Base-by-base conservation (phyloP, 2,797 vertebrate species). In the Periparus ater region DNA sequence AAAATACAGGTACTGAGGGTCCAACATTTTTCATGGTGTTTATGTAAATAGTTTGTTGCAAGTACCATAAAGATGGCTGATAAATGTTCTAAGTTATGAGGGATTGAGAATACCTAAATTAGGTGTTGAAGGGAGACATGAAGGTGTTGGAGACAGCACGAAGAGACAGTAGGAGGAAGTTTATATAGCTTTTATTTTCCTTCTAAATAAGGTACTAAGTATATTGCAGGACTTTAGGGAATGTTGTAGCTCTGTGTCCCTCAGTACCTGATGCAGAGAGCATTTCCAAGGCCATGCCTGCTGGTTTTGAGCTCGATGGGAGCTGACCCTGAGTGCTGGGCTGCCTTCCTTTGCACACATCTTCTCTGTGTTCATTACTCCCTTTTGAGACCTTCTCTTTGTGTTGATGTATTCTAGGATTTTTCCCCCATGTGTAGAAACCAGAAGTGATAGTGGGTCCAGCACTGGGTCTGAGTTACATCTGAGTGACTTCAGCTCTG, bases 41-140 rank as follows among this genome's bases (percentile, higher is more conserved):
- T 97, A 94, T 96, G 96, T 96, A 75, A 79, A 42, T 17, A 55
- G 60, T 91, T 96, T 72, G 10, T 65, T 91, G 42, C 10, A n/a
- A 62, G 22, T 67, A 25, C 30, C 17, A 2, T 50, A 22, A 60
- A 10, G 26, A 17, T 75, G 38, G 7, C 47, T 83, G 54, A 11
- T 50, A 38, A 47, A 21, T 17, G 12, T 34, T 60, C 16, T 22
- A 30, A 55, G 4, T 77, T 63, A 38, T 1, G 1, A 29, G 25
- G 14, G 7, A 26, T 73, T 75, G 89, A 57, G 29, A 62, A 17
- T 27, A 29, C 18, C 19, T 44, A 10, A 53, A 50, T 62, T 11
- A 55, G 38, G 15, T 70, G 26, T 26, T 48, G 22, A 54, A n/a
- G 10, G 50, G 48, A 74, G 34, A 62, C 80, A 32, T 27, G 38